Conservation (phyloP, 2,888 invertebrate species). For the Stenoptilia bipunctidactyla region DNA sequence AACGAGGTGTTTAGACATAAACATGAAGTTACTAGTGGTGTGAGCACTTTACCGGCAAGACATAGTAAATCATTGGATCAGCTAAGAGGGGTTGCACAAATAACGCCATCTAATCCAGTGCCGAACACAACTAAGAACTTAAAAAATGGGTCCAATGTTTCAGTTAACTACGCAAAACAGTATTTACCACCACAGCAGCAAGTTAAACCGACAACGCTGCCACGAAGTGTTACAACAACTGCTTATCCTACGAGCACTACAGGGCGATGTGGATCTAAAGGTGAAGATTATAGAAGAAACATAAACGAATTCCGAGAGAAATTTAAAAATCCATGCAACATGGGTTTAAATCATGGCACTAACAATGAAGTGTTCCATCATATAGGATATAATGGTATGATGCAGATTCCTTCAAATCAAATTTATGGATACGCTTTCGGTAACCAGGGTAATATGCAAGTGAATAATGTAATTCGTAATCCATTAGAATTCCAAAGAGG, state of each 20-base stretch:
- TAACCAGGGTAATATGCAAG: constrained; percentile 66
- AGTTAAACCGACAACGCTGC: constrained; percentile 59
- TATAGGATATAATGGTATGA: constrained; percentile 49
- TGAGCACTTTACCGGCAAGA: constrained; percentile 74
- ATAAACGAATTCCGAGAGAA: constrained; percentile 75
- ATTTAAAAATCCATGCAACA: constrained; percentile 70
- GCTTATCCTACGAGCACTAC: constrained; percentile 59
- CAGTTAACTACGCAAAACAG: constrained; percentile 59
- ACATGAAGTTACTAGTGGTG: constrained; percentile 55
- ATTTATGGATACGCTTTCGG: constrained; percentile 66
- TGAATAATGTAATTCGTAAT: constrained; percentile 65
- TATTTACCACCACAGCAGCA: constrained; percentile 52
- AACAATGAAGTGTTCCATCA: constrained; percentile 61
- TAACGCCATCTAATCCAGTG: constrained; percentile 38
- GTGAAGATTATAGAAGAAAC: constrained; percentile 70
- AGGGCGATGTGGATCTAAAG: constrained; percentile 48
- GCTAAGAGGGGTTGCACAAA: constrained; percentile 68
- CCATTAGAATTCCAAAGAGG: constrained; percentile 70
- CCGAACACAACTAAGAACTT: constrained; percentile 42
- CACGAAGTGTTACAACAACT: constrained; percentile 59
- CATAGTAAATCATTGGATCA: constrained; percentile 89
- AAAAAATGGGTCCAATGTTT: constrained; percentile 49
- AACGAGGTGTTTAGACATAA: constrained; percentile 45
- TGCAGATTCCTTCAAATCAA: constrained; percentile 55
- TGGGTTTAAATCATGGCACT: constrained; percentile 39